Percentiles rank a stretch among this genome's conserved stretches.
Evolutionary conservation across 2,888 invertebrate species (phyloP).

Genomic region (Chydorus sphaericus): DNA sequence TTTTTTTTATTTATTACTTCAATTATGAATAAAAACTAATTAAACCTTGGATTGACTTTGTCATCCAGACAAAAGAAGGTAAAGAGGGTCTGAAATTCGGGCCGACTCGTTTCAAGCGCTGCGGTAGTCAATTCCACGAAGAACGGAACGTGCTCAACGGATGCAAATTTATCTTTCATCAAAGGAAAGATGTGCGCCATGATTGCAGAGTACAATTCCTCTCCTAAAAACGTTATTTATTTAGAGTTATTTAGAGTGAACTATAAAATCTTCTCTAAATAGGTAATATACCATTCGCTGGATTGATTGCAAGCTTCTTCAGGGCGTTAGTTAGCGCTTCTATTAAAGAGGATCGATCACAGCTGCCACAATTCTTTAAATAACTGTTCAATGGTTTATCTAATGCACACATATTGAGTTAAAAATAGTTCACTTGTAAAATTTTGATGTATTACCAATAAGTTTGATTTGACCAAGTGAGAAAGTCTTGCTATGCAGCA

Average conservation of each 20-base stretch:
- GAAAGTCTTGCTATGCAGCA: neutral
- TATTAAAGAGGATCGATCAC: neutral
- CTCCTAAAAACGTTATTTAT: neutral
- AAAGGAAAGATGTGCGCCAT: neutral
- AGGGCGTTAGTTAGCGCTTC: neutral
- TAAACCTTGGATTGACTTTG: neutral
- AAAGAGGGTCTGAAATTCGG: neutral
- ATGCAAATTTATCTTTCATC: neutral
- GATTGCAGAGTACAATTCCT: neutral
- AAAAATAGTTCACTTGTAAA: too few relatives aligned
- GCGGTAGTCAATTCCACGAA: neutral
- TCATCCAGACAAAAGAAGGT: neutral
- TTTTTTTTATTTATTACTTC: too few relatives aligned
- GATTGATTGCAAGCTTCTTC: neutral
- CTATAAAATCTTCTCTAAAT: neutral
- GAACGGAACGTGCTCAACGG: neutral
- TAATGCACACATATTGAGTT: too few relatives aligned
- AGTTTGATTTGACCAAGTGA: neutral
- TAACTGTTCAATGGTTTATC: neutral
- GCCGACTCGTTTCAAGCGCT: neutral
- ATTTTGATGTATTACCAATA: neutral
- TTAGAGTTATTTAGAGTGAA: neutral
- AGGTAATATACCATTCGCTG: neutral
- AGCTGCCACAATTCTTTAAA: slow-evolving; percentile 3
- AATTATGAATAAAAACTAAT: neutral